Evolutionary conservation across 2,888 invertebrate genomes (phyloP), one percentile per base, ranked within the genome.

Genomic region (Deroplatys truncata): DNA sequence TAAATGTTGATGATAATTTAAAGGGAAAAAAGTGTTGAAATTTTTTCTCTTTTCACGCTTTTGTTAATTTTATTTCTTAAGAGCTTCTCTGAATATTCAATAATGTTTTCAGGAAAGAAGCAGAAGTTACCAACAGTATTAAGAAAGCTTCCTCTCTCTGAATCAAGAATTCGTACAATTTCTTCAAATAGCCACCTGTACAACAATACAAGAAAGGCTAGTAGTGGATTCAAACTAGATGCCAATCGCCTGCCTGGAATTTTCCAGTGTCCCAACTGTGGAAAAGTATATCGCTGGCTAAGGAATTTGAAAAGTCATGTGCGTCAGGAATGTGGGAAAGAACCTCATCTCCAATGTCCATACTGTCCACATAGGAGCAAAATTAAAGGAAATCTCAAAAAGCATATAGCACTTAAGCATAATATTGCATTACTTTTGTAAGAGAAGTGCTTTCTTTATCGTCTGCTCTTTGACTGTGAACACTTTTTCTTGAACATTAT

Each of bases 291-390:
- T 86, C 88, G 89, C 13, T 88, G 83, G 9, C 85, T 85, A n/a
- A 89, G 84, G 43, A 89, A 88, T 28, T 89, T 91, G n/a, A 88
- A 85, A 82, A 85, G 91, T 56, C 91, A 91, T 88, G 82, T 90
- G 20, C 89, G 88, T 16, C 88, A 90, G 31, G 91, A 91, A 84
- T 91, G 91, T 84, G 91, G 91, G 13, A 90, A 90, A 29, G 91
- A 91, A 84, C 90, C 91, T 16, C 88, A 90, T 20, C 25, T 92
- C 90, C 92, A 92, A 90, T 93, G 93, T 89, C 93, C 93, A 0
- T 92, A 93, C 89, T 93, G 93, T 86, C 92, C 92, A 28, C 92
- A 93, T 90, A 91, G 92, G 85, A 93, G 93, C 91, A 93, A 93
- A 89, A 82, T 87, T 72, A 87, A 87, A 72, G 31, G 87, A 29